Evolutionary conservation across 2,797 vertebrate genomes (phyloP).

Genomic region (Alosa sapidissima): DNA sequence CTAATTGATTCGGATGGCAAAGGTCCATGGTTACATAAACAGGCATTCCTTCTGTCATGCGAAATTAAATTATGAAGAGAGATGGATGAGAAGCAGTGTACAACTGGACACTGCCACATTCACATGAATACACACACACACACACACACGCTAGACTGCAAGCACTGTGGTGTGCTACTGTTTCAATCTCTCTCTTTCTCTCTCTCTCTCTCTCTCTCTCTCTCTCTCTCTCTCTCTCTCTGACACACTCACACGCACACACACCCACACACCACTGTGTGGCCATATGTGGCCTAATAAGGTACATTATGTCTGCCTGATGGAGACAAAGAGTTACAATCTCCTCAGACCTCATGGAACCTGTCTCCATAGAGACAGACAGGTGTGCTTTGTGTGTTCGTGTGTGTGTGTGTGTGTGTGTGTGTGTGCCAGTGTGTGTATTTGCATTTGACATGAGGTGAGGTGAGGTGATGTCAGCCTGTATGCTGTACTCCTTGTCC

Average conservation of each 20-base stretch:
- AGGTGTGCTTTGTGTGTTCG: neutral
- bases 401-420: neutral
- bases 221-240: too few relatives aligned
- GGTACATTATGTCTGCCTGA: neutral
- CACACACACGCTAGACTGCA: neutral
- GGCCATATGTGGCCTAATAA: neutral
- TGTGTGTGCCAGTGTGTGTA: neutral
- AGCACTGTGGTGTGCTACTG: too few relatives aligned
- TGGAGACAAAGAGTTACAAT: neutral
- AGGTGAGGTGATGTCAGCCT: neutral
- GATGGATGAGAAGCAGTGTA: neutral
- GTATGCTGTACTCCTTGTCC: neutral
- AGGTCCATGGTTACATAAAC: neutral
- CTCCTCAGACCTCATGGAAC: neutral
- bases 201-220: too few relatives aligned
- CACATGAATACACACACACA: neutral
- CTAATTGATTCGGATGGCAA: neutral
- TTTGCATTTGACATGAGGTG: neutral
- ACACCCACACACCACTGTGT: neutral
- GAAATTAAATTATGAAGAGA: neutral
- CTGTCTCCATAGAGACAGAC: neutral
- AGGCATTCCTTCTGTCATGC: neutral
- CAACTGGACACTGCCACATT: neutral
- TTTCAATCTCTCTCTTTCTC: too few relatives aligned
- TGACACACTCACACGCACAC: too few relatives aligned